Percentiles rank a stretch among this genome's conserved stretches.
These are phyloP conservation scores for Exephanes ischioxanthus DNA, from an alignment of 2,888 invertebrate species.

Conservation along the genomic window DNA sequence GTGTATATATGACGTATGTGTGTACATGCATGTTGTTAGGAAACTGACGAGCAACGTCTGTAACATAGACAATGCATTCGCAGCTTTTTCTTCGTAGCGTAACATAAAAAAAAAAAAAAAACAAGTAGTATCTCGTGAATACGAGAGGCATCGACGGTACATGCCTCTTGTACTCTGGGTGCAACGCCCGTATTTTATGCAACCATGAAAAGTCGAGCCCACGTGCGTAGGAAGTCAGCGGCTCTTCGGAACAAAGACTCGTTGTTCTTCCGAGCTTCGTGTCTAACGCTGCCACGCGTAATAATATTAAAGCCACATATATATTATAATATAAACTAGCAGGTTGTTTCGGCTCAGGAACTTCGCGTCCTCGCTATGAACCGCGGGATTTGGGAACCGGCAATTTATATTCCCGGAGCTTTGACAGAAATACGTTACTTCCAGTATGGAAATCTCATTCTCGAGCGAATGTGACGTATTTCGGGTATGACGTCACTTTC, in stretches of 20 bases:
- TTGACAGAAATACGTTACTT: not conserved
- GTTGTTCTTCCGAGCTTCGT: conserved; percentile 72
- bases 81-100: conserved; percentile 29
- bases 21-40: not conserved
- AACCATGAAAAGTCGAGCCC: conserved; percentile 31
- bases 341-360: not conserved
- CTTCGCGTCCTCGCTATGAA: not conserved
- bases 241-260: conserved; percentile 14
- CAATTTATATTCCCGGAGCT: not conserved
- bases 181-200: conserved; percentile 33
- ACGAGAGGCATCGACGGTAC: conserved; percentile 31
- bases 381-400: too few relatives aligned
- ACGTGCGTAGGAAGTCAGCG: conserved; percentile 59
- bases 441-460: too few relatives aligned
- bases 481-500: too few relatives aligned
- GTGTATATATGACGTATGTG: not conserved
- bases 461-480: too few relatives aligned
- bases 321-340: not conserved
- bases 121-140: conserved; percentile 47
- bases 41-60: conserved; percentile 29
- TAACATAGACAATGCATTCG: conserved; percentile 52
- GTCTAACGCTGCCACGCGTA: conserved; percentile 78
- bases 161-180: conserved; percentile 28
- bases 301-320: conserved; percentile 22
- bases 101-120: not conserved